phyloP scores from a whole-genome alignment of 1,140 invertebrate genomes.

The Lutraria rhynchaena region DNA sequence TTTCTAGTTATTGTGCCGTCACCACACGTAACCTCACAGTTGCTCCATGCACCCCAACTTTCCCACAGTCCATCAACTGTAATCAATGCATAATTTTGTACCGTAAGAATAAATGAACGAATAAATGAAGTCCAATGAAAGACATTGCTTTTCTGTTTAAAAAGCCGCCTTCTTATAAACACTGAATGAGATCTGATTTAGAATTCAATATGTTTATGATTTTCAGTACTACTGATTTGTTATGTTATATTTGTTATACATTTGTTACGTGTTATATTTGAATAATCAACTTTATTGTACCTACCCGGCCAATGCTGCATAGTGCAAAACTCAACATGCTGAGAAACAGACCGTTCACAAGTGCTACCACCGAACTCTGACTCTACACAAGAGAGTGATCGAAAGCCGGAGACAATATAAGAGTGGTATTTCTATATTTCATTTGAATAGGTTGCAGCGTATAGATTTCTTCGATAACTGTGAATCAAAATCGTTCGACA shows the following conservation, averaged over 20 bases:
- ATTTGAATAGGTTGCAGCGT: too few relatives aligned
- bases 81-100: constrained; percentile 5
- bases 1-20: constrained; percentile 5
- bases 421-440: constrained; percentile 21
- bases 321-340: constrained; percentile 56
- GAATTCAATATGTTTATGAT: too few relatives aligned
- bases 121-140: neutral
- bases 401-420: too few relatives aligned
- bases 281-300: too few relatives aligned
- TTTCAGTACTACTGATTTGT: too few relatives aligned
- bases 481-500: too few relatives aligned
- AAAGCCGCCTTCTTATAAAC: neutral
- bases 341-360: constrained; percentile 43
- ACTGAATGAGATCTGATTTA: too few relatives aligned
- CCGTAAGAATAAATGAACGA: neutral
- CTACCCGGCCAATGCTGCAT: constrained; percentile 31
- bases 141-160: neutral
- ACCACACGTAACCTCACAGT: neutral
- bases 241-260: too few relatives aligned
- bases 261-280: too few relatives aligned
- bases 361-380: constrained; percentile 45
- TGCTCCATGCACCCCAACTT: constrained; percentile 7
- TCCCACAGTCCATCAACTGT: constrained; percentile 34
- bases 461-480: too few relatives aligned
- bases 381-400: constrained; percentile 57